Evolutionary conservation across 1,140 invertebrate species (phyloP).

Genomic region (Drosophila kepulauana): DNA sequence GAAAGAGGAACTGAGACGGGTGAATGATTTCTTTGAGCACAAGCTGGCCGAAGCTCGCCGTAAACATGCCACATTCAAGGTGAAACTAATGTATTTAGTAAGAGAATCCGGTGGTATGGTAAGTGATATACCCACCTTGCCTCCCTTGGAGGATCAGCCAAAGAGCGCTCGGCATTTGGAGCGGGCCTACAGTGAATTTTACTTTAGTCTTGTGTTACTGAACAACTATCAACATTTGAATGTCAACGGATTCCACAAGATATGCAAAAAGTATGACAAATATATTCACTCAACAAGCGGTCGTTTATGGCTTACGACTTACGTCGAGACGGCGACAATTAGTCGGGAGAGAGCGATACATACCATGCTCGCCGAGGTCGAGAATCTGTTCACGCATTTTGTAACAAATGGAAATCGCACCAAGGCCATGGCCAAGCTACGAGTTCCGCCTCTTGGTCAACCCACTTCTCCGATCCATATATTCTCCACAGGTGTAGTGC

Average conservation of each 20-base stretch:
- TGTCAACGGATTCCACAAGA: conserved; percentile 99
- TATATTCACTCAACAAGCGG: not conserved
- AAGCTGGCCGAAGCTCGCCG: conserved; percentile 96
- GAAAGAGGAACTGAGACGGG: conserved; percentile 96
- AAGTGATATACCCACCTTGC: not conserved
- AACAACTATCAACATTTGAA: conserved; percentile 97
- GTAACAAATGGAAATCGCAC: conserved; percentile 89
- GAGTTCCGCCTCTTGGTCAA: conserved; percentile 90
- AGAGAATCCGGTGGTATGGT: conserved; percentile 32
- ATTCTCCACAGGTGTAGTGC: conserved; percentile 88
- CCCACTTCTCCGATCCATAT: conserved; percentile 88
- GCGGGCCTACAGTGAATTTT: conserved; percentile 98
- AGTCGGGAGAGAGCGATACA: not conserved
- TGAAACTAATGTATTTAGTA: not conserved
- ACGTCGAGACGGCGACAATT: not conserved
- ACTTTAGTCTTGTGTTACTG: conserved; percentile 96
- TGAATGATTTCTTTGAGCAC: conserved; percentile 98
- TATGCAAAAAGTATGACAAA: conserved; percentile 99
- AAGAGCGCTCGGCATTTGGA: conserved; percentile 90
- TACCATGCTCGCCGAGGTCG: conserved; percentile 88
- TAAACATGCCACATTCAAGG: conserved; percentile 20
- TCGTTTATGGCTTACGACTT: not conserved
- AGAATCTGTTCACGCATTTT: conserved; percentile 88
- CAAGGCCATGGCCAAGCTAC: conserved; percentile 89
- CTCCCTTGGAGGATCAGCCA: conserved; percentile 5